Evolutionary conservation across 35 echinoderm and acorn worm species (phyloP).

Genomic region (Apostichopus californicus): DNA sequence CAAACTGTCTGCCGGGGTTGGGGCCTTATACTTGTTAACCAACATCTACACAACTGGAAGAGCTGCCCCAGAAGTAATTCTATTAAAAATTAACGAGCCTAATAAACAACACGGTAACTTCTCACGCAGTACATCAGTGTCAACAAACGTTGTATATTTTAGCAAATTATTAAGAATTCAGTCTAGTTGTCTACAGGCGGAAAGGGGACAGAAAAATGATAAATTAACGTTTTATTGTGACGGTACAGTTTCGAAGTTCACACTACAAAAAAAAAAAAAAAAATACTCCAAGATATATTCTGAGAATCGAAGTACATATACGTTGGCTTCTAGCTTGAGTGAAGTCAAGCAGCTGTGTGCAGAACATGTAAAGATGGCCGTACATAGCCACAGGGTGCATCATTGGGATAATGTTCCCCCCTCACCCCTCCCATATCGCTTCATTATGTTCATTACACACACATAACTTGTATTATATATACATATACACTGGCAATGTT

Average conservation of each 20-base stretch:
- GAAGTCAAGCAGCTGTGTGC: too few species aligned
- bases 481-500: too few species aligned
- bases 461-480: too few species aligned
- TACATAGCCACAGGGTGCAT: too few species aligned
- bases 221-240: not conserved
- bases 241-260: not conserved
- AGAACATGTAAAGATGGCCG: too few species aligned
- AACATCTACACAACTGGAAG: not conserved
- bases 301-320: too few species aligned
- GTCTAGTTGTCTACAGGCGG: not conserved
- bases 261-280: not conserved
- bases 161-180: not conserved
- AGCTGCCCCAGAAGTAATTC: not conserved
- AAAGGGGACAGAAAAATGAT: not conserved
- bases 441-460: too few species aligned
- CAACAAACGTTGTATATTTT: slow-evolving; percentile 1
- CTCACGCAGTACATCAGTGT: not conserved
- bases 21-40: not conserved
- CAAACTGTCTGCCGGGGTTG: not conserved
- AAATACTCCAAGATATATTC: too few species aligned
- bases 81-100: not conserved
- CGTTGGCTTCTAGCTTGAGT: too few species aligned
- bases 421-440: too few species aligned
- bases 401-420: too few species aligned
- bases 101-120: slow-evolving; percentile 4